Evolutionary conservation across 2,888 invertebrate genomes (phyloP), one percentile per base, ranked within the genome.

Genomic region (Pherbina coryleti): DNA sequence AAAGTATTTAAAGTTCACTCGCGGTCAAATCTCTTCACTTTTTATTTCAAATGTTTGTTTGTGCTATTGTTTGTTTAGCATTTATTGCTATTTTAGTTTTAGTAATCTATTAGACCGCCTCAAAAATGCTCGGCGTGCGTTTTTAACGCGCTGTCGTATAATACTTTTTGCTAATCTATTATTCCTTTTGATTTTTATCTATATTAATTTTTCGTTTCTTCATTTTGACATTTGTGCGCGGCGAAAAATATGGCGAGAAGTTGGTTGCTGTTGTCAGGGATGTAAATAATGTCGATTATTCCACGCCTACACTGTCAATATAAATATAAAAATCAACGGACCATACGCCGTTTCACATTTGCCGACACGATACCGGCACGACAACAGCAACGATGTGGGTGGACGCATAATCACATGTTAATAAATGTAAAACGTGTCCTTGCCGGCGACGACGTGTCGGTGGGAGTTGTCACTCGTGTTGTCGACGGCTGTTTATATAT

Each of bases 151-250:
- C 34, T 19, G 22, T 49, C 37, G 17, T 22, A 17, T 14, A 55
- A 34, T 51, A 71, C 5, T 44, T 44, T 73, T 73, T 34, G 44
- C 72, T 72, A 72, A 62, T 73, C 44, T 57, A 19, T 44, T 14
- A 44, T 73, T 49, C 31, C 34, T n/a, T 22, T 22, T 22, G 37
- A 44, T 74, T 74, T 31, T 74, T 74, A 64, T 64, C 49, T 73
- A 64, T 37, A 74, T 74, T 72, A 55, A 72, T 57, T 72, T 72
- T 72, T 44, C 22, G 9, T 5, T 17, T 19, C 19, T 53, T 28
- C 64, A 19, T 66, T 53, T 66, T 75, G 74, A 66, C 74, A 75
- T 31, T 64, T 72, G 11, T 34, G 1, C 53, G 57, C 72, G 60
- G 55, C 72, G 60, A 72, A 72, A 37, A 14, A 14, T 14, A 22